Conservation (phyloP, 2,797 vertebrate species). For the Rachycentron canadum region DNA sequence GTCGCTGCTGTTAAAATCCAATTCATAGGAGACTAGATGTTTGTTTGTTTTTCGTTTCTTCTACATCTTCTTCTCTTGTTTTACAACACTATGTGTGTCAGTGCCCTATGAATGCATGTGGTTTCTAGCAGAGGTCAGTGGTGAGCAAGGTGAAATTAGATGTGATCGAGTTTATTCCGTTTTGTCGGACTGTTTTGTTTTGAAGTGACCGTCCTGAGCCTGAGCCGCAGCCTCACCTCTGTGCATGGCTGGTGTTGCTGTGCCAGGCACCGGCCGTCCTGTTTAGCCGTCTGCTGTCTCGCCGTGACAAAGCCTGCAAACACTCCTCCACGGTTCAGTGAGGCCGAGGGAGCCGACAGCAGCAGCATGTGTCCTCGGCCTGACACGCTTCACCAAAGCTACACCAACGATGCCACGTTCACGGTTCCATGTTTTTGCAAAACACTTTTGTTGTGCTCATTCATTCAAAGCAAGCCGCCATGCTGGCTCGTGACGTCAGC, state of each 20-base stretch:
- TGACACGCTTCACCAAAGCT: slow-evolving; percentile 53
- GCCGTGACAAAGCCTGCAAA: slow-evolving; percentile 34
- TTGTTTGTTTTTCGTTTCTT: background rate
- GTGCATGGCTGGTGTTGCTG: background rate
- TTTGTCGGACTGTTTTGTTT: background rate
- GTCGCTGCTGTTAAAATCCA: background rate
- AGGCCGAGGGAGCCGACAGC: background rate
- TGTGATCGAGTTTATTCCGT: too few species aligned
- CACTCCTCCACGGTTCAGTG: slow-evolving; percentile 56
- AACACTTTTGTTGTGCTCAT: slow-evolving; percentile 10
- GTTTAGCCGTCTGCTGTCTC: slow-evolving; percentile 41
- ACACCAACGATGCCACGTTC: rapidly evolving
- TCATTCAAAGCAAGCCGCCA: slow-evolving; percentile 61
- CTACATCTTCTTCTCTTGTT: too few species aligned
- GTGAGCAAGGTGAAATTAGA: rapidly evolving
- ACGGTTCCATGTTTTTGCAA: background rate
- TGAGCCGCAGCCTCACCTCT: slow-evolving; percentile 57
- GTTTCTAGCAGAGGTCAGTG: background rate
- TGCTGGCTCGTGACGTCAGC: slow-evolving; percentile 63
- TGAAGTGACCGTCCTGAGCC: background rate
- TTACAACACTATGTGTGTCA: too few species aligned
- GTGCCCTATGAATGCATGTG: rapidly evolving
- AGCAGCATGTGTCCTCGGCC: slow-evolving; percentile 30
- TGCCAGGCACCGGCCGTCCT: slow-evolving; percentile 30
- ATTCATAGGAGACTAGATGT: background rate